These are phyloP conservation scores for Eolophus roseicapilla DNA, from an alignment of 2,113 vertebrate genomes.

Conservation along the genomic window DNA sequence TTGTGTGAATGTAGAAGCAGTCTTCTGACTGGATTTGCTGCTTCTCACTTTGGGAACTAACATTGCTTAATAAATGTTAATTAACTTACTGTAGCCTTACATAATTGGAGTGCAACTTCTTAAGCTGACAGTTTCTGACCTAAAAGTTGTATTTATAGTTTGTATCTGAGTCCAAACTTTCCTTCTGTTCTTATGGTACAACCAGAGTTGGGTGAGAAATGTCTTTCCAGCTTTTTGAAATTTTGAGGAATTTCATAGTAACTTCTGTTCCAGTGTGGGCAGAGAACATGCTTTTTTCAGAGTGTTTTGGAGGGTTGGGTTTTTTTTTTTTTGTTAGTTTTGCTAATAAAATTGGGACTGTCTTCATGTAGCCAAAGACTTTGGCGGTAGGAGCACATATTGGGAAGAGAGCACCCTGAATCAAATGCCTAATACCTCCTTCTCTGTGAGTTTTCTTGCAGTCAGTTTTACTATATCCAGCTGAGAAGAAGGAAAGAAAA, in stretches of 20 bases:
- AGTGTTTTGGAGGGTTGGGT: rapidly evolving
- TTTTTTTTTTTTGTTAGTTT: neutral
- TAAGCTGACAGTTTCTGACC: neutral
- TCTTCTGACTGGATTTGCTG: neutral
- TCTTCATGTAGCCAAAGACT: neutral
- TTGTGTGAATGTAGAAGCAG: neutral
- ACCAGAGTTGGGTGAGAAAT: neutral
- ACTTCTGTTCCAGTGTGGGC: neutral
- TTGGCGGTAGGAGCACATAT: neutral
- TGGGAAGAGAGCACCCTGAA: neutral
- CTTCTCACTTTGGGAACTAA: neutral
- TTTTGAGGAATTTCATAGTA: neutral
- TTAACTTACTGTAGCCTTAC: neutral
- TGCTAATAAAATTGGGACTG: neutral
- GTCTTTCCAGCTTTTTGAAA: neutral
- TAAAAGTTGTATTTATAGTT: neutral
- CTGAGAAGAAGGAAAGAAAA: neutral
- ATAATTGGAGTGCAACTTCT: neutral
- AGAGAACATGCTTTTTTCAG: neutral
- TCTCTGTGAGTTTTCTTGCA: neutral
- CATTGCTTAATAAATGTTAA: neutral
- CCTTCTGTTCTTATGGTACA: neutral
- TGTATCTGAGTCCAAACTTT: neutral
- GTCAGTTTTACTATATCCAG: neutral
- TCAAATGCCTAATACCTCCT: neutral